These are phyloP conservation scores for Pollenia griseotomentosa DNA, from an alignment of 2,888 invertebrate species.

Conservation along the genomic window DNA sequence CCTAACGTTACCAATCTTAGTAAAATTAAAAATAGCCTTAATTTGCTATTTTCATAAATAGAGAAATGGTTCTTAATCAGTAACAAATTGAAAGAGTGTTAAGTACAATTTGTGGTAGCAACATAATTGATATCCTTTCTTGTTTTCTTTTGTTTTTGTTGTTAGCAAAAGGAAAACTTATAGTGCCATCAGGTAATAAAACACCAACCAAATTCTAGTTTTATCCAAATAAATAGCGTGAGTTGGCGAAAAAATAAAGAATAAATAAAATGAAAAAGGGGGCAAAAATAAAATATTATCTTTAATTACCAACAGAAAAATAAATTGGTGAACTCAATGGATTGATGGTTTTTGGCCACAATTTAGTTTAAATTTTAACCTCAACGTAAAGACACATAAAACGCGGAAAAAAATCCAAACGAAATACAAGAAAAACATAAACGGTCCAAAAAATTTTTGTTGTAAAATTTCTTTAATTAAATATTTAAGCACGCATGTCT, in stretches of 20 bases:
- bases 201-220: conserved; percentile 66
- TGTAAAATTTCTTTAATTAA: conserved; percentile 15
- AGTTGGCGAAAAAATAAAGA: conserved; percentile 67
- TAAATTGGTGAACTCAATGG: conserved; percentile 47
- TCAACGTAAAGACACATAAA: conserved; percentile 43
- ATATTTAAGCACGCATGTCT: conserved; percentile 58
- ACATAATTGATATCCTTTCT: conserved; percentile 59
- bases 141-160: conserved; percentile 10
- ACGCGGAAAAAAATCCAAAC: conserved; percentile 21
- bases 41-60: background rate
- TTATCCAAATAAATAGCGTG: conserved; percentile 68
- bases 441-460: background rate
- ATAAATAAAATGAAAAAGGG: conserved; percentile 33
- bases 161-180: background rate
- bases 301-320: conserved; percentile 61
- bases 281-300: conserved; percentile 27
- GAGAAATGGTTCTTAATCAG: background rate
- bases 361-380: conserved; percentile 68
- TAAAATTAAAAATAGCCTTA: no score
- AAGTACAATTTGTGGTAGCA: conserved; percentile 29
- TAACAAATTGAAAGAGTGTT: background rate
- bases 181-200: conserved; percentile 27
- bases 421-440: background rate
- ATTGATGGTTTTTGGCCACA: conserved; percentile 56
- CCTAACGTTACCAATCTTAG: no score